Evolutionary conservation across 2,113 vertebrate species (phyloP).

Genomic region (Dipodomys stephensi): DNA sequence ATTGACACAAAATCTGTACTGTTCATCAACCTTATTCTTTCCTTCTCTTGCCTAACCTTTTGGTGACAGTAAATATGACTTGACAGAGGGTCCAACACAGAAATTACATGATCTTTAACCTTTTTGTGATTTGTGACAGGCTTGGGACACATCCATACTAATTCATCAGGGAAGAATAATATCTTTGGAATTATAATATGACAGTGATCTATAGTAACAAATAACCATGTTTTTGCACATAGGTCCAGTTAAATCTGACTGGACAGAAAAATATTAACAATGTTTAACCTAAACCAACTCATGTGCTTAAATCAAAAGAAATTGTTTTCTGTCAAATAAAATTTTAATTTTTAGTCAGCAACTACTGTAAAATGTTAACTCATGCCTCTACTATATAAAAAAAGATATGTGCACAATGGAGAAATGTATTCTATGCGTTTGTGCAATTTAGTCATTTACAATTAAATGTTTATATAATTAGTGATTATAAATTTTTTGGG

Average conservation of each 20-base stretch:
- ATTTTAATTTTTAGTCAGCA: not conserved
- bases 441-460: not conserved
- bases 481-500: not conserved
- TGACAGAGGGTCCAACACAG: not conserved
- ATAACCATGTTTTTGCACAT: not conserved
- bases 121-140: constrained; percentile 65
- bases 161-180: constrained; percentile 66
- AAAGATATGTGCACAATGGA: not conserved
- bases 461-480: not conserved
- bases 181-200: constrained; percentile 60
- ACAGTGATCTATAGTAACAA: constrained; percentile 42
- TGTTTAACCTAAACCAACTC: not conserved
- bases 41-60: not conserved
- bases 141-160: constrained; percentile 57
- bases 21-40: not conserved
- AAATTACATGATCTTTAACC: constrained; percentile 67
- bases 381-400: not conserved
- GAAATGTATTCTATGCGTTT: not conserved
- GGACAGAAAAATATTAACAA: not conserved
- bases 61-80: not conserved
- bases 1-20: not conserved
- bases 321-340: not conserved
- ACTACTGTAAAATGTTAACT: not conserved
- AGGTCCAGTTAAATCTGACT: not conserved
- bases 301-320: constrained; percentile 28